phyloP scores from a whole-genome alignment of 2,888 invertebrate genomes.

The Eutolmus rufibarbis region DNA sequence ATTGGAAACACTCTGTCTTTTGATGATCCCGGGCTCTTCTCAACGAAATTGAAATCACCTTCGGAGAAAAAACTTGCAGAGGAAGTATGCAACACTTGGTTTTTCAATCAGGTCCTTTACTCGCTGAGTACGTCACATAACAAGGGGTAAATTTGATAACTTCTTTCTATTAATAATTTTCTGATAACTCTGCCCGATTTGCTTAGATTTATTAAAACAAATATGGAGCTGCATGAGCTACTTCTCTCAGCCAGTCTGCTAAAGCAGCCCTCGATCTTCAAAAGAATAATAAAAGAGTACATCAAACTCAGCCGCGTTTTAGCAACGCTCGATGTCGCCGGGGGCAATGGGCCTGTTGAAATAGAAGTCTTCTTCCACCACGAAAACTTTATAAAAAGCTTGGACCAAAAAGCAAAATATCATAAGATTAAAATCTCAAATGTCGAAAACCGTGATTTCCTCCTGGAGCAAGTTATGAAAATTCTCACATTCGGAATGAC shows the following conservation, averaged over 20 bases:
- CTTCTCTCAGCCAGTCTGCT: conserved; percentile 56
- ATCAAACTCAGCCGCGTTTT: conserved; percentile 28
- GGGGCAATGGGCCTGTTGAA: neutral
- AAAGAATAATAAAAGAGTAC: conserved; percentile 52
- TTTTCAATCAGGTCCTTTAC: conserved; percentile 46
- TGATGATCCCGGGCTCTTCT: conserved; percentile 49
- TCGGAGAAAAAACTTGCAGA: conserved; percentile 33
- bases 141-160: neutral
- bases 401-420: conserved; percentile 51
- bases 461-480: conserved; percentile 51
- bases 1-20: conserved; percentile 47
- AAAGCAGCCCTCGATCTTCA: conserved; percentile 56
- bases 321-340: neutral
- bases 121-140: neutral
- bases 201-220: conserved; percentile 53
- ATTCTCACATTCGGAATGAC: conserved; percentile 53
- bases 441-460: neutral
- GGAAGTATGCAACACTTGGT: conserved; percentile 44
- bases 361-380: conserved; percentile 49
- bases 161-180: neutral
- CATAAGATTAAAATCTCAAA: conserved; percentile 20
- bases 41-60: conserved; percentile 21
- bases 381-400: conserved; percentile 41
- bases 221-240: conserved; percentile 56
- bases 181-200: neutral